Percentiles rank a stretch among this genome's conserved stretches.
Conservation (phyloP, 2,113 vertebrate species). For the Progne subis region DNA sequence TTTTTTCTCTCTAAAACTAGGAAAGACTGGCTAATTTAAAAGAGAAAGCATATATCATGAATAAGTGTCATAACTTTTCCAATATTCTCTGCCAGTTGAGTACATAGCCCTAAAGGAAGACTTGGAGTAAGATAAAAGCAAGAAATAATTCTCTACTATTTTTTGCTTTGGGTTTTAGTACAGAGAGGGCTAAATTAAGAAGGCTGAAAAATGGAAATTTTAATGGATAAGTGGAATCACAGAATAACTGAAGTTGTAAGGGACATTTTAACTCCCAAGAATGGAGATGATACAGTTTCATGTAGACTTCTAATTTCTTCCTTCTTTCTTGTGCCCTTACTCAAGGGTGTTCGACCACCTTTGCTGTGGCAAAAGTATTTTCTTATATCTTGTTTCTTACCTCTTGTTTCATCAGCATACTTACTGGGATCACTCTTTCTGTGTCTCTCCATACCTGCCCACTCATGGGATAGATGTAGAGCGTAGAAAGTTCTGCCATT, state of each 20-base stretch:
- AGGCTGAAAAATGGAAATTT: not conserved
- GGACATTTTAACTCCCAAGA: not conserved
- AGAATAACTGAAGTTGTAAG: not conserved
- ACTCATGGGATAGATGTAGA: not conserved
- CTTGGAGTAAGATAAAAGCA: not conserved
- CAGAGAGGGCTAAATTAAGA: not conserved
- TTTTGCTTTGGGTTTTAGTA: not conserved
- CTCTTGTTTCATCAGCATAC: not conserved
- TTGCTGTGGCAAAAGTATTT: not conserved
- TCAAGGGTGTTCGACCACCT: not conserved
- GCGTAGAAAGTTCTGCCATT: not conserved
- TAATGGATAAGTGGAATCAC: not conserved
- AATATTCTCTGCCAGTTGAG: not conserved
- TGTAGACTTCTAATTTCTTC: not conserved
- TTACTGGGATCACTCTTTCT: not conserved
- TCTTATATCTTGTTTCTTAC: not conserved
- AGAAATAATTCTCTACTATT: not conserved
- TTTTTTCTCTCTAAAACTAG: not conserved
- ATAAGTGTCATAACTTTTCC: not conserved
- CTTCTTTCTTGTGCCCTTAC: not conserved
- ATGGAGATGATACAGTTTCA: not conserved
- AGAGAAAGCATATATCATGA: not conserved
- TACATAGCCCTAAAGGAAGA: not conserved
- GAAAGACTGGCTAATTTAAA: conserved; percentile 6
- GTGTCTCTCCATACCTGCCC: not conserved